Conservation (phyloP, 1,140 invertebrate species). For the Metopolophium dirhodum region DNA sequence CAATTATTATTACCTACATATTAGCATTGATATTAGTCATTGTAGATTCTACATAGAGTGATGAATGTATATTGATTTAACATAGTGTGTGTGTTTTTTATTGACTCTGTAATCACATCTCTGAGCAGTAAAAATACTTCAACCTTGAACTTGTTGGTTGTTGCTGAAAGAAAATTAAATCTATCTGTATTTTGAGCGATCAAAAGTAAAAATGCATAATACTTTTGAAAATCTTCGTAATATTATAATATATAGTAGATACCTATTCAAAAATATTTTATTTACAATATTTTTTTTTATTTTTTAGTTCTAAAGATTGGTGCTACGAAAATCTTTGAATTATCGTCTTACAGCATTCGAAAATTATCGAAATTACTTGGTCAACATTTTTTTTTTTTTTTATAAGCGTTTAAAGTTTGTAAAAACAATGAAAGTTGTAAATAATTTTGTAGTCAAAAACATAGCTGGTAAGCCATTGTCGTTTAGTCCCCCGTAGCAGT, state of each 20-base stretch:
- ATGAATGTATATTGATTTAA: not conserved
- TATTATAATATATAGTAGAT: no score
- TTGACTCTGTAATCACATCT: not conserved
- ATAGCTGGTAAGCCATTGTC: not conserved
- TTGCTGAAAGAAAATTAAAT: no score
- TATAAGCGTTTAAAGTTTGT: not conserved
- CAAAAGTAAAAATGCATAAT: no score
- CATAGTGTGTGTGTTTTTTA: not conserved
- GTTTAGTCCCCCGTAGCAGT: not conserved
- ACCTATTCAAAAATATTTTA: no score
- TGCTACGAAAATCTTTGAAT: no score
- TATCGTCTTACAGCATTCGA: not conserved
- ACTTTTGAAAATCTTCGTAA: no score
- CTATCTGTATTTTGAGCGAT: no score
- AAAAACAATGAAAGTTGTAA: not conserved
- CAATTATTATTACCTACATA: not conserved
- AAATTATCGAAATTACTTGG: not conserved
- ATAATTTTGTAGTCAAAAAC: not conserved
- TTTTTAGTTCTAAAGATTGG: no score
- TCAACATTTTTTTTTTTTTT: not conserved
- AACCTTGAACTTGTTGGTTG: accelerated
- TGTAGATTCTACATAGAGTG: not conserved
- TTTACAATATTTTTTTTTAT: no score
- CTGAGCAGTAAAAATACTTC: not conserved
- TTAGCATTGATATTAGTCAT: not conserved